Conservation (phyloP, 1,140 invertebrate genomes). For the Leptinotarsa lineolata region DNA sequence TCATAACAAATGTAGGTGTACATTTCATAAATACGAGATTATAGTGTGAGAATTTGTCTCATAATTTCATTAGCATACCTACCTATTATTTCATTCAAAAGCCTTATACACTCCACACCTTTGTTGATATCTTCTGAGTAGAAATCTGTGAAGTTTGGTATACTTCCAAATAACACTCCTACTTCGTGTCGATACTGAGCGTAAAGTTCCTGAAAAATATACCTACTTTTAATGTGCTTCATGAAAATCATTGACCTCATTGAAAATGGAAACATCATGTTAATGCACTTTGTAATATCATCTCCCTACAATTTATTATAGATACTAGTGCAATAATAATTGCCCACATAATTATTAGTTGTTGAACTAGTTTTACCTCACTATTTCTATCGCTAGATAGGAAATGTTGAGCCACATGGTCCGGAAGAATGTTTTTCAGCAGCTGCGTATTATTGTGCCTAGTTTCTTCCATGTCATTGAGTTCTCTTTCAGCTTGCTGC, state of each 20-base stretch:
- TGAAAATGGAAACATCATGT: too few species aligned
- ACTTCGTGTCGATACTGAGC: slow-evolving; percentile 91
- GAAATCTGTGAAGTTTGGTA: slow-evolving; percentile 98
- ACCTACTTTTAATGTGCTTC: too few species aligned
- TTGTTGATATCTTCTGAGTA: slow-evolving; percentile 97
- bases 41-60: too few species aligned
- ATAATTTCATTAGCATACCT: slow-evolving; percentile 55
- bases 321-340: too few species aligned
- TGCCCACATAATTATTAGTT: too few species aligned
- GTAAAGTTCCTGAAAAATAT: slow-evolving; percentile 81
- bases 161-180: slow-evolving; percentile 96
- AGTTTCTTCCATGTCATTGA: slow-evolving; percentile 89
- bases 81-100: slow-evolving; percentile 98
- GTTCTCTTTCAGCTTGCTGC: slow-evolving; percentile 85
- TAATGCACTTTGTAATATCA: too few species aligned
- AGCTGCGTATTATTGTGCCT: slow-evolving; percentile 83
- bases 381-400: slow-evolving; percentile 74
- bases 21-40: too few species aligned
- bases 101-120: slow-evolving; percentile 94
- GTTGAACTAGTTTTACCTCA: slow-evolving; percentile 60
- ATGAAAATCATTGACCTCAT: too few species aligned
- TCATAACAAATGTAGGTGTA: too few species aligned
- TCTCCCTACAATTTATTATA: too few species aligned
- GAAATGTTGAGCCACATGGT: slow-evolving; percentile 94
- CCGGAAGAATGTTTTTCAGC: slow-evolving; percentile 92